Base-by-base conservation (phyloP, 2,888 invertebrate species). In the Erannis defoliaria region DNA sequence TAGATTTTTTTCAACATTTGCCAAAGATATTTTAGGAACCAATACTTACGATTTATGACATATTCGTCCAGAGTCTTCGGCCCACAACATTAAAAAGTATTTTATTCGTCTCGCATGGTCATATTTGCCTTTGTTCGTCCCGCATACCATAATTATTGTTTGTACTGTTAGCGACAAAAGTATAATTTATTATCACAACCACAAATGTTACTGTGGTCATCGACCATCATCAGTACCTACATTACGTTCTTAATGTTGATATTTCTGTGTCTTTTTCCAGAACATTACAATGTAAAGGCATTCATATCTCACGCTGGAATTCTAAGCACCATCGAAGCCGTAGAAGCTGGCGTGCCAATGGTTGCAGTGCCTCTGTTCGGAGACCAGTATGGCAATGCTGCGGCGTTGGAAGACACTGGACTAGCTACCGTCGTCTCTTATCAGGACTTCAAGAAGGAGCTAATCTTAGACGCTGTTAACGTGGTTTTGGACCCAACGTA, bases 241-340 rank as follows among this genome's bases (percentile, higher is more conserved):
- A 26, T 26, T 26, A 6, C 26, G 26, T 26, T 26, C 4, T n/a
- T n/a, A n/a, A n/a, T n/a, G 26, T 31, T 31, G 2, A 31, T 31
- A 31, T 31, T 31, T 10, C 18, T 38, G 14, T 38, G 8, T 18
- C 8, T 37, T 40, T 49, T 81, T 86, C 19, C 85, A 96, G 96
- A 94, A 76, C 95, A 96, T 78, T 94, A 95, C 0, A 95, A 95
- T 72, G 94, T 96, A 0, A 94, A 94, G 67, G 90, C 93, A 0
- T 96, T 96, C 73, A 94, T 96, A 68, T 93, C 95, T 0, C 96
- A 96, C 72, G 95, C 95, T 2, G 96, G 96, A 1, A 93, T 96
- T 60, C 84, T 96, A 18, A 96, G 96, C 56, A 94, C 94, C 0
- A 95, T 94, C 14, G 96, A 96, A 78, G 94, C 95, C 0, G 88